Evolutionary conservation across 2,113 vertebrate species (phyloP).

Genomic region (Lathamus discolor): DNA sequence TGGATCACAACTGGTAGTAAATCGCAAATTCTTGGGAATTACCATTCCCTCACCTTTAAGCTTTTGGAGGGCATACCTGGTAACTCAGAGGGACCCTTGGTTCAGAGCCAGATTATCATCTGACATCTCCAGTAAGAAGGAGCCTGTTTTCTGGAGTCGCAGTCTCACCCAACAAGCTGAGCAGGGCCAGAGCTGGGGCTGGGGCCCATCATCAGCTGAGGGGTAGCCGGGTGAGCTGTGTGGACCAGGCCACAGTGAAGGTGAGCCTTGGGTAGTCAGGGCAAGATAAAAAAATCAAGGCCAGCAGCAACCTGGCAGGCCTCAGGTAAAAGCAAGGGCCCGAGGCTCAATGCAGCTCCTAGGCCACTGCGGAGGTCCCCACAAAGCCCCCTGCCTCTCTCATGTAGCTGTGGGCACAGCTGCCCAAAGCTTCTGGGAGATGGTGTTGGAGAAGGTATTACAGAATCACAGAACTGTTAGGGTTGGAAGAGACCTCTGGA

Average conservation of each 20-base stretch:
- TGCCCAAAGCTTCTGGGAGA: neutral
- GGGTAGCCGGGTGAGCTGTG: fast-evolving
- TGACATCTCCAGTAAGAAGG: neutral
- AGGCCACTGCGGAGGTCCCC: no score
- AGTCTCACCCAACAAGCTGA: fast-evolving
- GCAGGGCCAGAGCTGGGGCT: neutral
- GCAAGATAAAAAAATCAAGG: neutral
- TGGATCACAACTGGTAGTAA: neutral
- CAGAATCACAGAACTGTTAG: neutral
- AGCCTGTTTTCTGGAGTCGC: neutral
- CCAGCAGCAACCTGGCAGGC: neutral
- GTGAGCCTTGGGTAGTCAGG: fast-evolving
- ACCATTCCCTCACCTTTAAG: neutral
- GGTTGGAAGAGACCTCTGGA: neutral
- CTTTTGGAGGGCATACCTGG: neutral
- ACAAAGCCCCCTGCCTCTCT: neutral
- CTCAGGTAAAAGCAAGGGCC: neutral
- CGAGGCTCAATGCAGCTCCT: neutral
- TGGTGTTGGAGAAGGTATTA: neutral
- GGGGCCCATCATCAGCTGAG: neutral
- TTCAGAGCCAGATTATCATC: neutral
- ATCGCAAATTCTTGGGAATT: neutral
- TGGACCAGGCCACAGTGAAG: neutral
- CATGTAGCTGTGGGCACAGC: neutral
- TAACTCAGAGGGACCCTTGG: neutral